Evolutionary conservation across 1,140 invertebrate genomes (phyloP), one percentile per base, ranked within the genome.

Genomic region (Brachionus rubens): DNA sequence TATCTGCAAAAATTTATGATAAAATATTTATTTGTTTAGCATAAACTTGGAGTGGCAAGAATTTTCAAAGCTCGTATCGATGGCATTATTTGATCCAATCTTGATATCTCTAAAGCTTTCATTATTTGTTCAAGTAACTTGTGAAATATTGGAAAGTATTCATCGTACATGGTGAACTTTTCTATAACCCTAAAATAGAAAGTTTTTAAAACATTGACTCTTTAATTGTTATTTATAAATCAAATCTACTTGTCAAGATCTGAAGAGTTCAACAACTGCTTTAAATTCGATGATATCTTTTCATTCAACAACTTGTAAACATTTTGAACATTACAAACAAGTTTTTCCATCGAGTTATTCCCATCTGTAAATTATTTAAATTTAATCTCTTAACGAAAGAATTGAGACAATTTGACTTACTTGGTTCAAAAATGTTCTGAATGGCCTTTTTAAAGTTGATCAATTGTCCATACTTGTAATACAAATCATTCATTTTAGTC

Each of bases 61-160:
- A 75, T 54, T 75, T 75, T 75, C 30, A 75, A 26, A 3, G 72
- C 48, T 47, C 48, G 54, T 10, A 75, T 59, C n/a, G 72, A 46
- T 7, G 72, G 72, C 54, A 75, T 75, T 41, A 75, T 75, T 75
- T 75, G 48, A 56, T 75, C 72, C 19, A 54, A 24, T 54, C 46
- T 54, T 19, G 50, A 54, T 28, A 75, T 54, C 43, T 75, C 72
- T 24, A 56, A 21, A 56, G 48, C 40, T 6, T 26, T 43, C 48
- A 75, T 41, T 26, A 70, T 70, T 70, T 70, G 26, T 21, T 70
- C 43, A 1, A 70, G 16, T n/a, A 70, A 19, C 21, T 70, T 48
- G 33, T 70, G 46, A 50, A 48, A 70, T 43, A 48, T 33, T 16
- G 65, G 65, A 48, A 70, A 48, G 33, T 48, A 70, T 21, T 70